phyloP scores from a whole-genome alignment of 2,113 vertebrate species.

The Taurulus bubalis region DNA sequence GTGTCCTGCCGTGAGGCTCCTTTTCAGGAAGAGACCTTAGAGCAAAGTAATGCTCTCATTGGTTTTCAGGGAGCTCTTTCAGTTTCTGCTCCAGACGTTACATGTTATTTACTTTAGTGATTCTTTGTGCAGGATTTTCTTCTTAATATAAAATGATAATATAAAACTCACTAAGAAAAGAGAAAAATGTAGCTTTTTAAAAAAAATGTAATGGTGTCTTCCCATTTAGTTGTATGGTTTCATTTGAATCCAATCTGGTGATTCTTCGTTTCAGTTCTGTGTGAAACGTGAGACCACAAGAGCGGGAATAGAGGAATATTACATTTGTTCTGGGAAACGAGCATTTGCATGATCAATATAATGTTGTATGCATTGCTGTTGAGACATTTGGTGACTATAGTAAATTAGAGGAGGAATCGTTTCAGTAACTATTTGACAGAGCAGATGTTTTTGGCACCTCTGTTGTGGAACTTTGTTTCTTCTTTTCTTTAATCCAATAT shows the following conservation, averaged over 20 bases:
- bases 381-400: background rate
- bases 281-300: background rate
- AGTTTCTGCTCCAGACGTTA: background rate
- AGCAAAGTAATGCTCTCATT: background rate
- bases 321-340: background rate
- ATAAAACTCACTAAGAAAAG: background rate
- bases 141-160: background rate
- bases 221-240: background rate
- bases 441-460: background rate
- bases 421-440: background rate
- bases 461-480: background rate
- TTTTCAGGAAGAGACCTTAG: background rate
- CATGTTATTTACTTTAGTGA: background rate
- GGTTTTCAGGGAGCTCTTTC: background rate
- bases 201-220: background rate
- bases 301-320: background rate
- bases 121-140: background rate
- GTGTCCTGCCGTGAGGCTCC: background rate
- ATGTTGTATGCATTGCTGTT: background rate
- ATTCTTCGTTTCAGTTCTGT: background rate
- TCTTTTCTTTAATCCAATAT: background rate
- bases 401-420: background rate
- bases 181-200: background rate
- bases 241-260: background rate
- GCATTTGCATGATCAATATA: background rate